Percentiles rank a stretch among this genome's conserved stretches.
Evolutionary conservation across 2,113 vertebrate genomes (phyloP).

Genomic region (Sander lucioperca): DNA sequence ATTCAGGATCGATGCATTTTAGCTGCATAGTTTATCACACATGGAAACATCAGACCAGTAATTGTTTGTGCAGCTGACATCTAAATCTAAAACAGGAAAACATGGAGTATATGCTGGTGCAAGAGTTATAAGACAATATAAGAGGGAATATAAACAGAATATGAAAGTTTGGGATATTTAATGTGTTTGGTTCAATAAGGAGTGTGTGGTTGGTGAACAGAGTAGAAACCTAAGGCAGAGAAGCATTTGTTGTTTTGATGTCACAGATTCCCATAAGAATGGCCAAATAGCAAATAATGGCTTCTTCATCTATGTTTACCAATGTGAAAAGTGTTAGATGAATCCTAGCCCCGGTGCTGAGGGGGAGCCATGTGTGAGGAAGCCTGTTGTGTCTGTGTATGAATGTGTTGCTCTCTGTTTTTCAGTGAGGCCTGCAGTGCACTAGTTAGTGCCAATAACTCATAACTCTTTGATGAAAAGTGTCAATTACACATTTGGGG

Average conservation of each 20-base stretch:
- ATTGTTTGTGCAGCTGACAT: slow-evolving; percentile 15
- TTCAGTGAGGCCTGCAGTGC: slow-evolving; percentile 13
- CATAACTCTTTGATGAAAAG: slow-evolving; percentile 42
- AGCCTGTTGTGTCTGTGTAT: slow-evolving; percentile 23
- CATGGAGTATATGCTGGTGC: not conserved
- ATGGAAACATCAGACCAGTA: not conserved
- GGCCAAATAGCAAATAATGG: slow-evolving; percentile 10
- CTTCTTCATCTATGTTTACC: not conserved
- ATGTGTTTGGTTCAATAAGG: not conserved
- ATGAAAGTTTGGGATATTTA: not conserved
- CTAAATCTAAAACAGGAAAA: slow-evolving; percentile 5
- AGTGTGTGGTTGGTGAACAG: not conserved
- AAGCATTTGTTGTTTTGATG: not conserved
- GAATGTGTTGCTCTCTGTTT: slow-evolving; percentile 2
- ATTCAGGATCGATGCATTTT: slow-evolving; percentile 33
- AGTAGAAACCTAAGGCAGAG: slow-evolving; percentile 5
- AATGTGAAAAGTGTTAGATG: slow-evolving; percentile 26
- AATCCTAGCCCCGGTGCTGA: not conserved
- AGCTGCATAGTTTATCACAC: slow-evolving; percentile 49
- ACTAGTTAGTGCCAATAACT: slow-evolving; percentile 47
- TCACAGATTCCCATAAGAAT: not conserved
- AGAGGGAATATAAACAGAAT: not conserved
- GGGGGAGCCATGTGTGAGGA: not conserved
- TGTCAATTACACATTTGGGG: slow-evolving; percentile 42
- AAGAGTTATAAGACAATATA: not conserved